Conservation (phyloP, 2,797 vertebrate genomes). For the Thalassophryne amazonica region DNA sequence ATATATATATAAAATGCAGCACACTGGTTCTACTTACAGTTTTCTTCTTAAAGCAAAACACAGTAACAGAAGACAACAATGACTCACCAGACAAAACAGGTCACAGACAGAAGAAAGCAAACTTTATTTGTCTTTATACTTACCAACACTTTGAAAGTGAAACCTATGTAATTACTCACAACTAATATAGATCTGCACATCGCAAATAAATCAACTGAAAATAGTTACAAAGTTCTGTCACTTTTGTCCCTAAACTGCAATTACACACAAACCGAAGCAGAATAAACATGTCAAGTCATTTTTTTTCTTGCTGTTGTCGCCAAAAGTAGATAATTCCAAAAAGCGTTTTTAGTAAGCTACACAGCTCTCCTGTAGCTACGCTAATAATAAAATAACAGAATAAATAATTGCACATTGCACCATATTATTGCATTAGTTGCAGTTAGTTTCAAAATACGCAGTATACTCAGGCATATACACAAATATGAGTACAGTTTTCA, state of each 20-base stretch:
- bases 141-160: constrained; percentile 75
- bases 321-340: constrained; percentile 28
- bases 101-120: constrained; percentile 74
- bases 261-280: constrained; percentile 61
- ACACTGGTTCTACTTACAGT: no score
- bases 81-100: constrained; percentile 4
- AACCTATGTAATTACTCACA: constrained; percentile 73
- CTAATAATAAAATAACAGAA: constrained; percentile 55
- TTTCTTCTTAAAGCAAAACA: no score
- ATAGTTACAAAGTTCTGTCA: constrained; percentile 65
- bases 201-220: constrained; percentile 70
- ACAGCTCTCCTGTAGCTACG: constrained; percentile 44
- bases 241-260: constrained; percentile 58
- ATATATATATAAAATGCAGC: no score
- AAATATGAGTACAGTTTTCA: constrained; percentile 67
- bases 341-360: constrained; percentile 34
- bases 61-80: no score
- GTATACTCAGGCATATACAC: constrained; percentile 65
- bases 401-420: constrained; percentile 78
- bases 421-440: constrained; percentile 79
- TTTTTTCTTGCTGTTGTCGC: constrained; percentile 36
- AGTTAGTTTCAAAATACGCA: constrained; percentile 63
- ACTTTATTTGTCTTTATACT: constrained; percentile 75
- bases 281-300: constrained; percentile 36
- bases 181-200: constrained; percentile 78